Conservation (phyloP, 2,797 vertebrate species). For the Carapus acus region DNA sequence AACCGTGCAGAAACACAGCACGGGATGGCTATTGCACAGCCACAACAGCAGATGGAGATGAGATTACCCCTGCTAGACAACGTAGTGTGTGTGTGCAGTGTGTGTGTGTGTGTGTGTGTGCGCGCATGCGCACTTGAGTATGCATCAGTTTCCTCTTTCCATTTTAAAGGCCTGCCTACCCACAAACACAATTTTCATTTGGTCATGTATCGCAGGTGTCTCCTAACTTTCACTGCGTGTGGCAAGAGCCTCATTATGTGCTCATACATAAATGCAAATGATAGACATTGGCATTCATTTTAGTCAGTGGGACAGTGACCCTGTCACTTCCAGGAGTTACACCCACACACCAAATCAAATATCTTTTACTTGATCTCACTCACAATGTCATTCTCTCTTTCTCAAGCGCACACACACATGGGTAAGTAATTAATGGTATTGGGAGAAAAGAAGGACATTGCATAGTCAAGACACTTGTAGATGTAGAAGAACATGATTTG, state of each 20-base stretch:
- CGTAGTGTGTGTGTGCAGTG: conserved; percentile 45
- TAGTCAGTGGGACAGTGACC: conserved; percentile 3
- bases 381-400: conserved; percentile 7
- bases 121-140: conserved; percentile 28
- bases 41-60: conserved; percentile 66
- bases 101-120: conserved; percentile 23
- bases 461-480: conserved; percentile 33
- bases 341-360: conserved; percentile 33
- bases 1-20: conserved; percentile 52
- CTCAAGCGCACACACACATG: conserved; percentile 14
- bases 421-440: conserved; percentile 30
- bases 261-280: not conserved
- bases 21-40: conserved; percentile 57
- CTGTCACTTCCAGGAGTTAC: conserved; percentile 19
- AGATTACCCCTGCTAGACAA: conserved; percentile 66
- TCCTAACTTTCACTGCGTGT: not conserved
- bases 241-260: no score
- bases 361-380: not conserved
- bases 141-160: conserved; percentile 56
- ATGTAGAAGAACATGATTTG: conserved; percentile 39
- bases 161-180: conserved; percentile 17
- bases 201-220: conserved; percentile 19
- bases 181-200: conserved; percentile 26
- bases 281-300: not conserved
- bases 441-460: conserved; percentile 24